A percentile compares a stretch with the other conserved stretches of the same genome.
Evolutionary conservation across 2,888 invertebrate genomes (phyloP).

Genomic region (Tenthredo amoena): DNA sequence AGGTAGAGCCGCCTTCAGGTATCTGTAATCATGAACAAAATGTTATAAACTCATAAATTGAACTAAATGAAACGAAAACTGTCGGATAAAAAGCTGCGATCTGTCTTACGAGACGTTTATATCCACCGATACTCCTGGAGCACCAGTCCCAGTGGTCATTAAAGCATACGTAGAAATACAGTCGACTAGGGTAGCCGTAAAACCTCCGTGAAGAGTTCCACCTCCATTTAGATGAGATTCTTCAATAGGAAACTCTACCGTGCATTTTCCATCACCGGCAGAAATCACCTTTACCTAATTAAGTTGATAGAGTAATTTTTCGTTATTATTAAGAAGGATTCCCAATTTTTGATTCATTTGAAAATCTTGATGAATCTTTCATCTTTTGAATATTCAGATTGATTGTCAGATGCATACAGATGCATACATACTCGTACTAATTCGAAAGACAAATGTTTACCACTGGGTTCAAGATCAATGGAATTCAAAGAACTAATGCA

Average conservation of each 20-base stretch:
- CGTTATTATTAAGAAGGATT: no score
- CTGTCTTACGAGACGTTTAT: constrained; percentile 87
- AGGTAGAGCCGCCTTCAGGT: constrained; percentile 86
- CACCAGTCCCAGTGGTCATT: constrained; percentile 83
- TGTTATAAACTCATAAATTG: background rate
- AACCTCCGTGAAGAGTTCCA: constrained; percentile 92
- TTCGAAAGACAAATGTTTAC: background rate
- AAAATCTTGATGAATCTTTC: background rate
- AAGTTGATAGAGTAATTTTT: background rate
- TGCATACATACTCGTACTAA: background rate
- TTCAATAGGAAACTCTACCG: constrained; percentile 87
- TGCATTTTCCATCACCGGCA: constrained; percentile 86
- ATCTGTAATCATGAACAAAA: constrained; percentile 80
- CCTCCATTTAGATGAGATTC: constrained; percentile 87
- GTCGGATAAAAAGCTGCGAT: background rate
- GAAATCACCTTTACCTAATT: constrained; percentile 78
- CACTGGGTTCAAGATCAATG: background rate
- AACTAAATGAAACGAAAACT: background rate
- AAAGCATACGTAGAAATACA: constrained; percentile 89
- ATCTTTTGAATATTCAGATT: constrained; percentile 2
- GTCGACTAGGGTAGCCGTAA: constrained; percentile 90
- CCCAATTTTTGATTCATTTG: background rate
- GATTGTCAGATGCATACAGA: background rate
- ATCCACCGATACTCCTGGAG: constrained; percentile 90
- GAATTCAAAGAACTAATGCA: background rate